Evolutionary conservation across 2,797 vertebrate genomes (phyloP), one percentile per base, ranked within the genome.

Genomic region (Erpetoichthys calabaricus): DNA sequence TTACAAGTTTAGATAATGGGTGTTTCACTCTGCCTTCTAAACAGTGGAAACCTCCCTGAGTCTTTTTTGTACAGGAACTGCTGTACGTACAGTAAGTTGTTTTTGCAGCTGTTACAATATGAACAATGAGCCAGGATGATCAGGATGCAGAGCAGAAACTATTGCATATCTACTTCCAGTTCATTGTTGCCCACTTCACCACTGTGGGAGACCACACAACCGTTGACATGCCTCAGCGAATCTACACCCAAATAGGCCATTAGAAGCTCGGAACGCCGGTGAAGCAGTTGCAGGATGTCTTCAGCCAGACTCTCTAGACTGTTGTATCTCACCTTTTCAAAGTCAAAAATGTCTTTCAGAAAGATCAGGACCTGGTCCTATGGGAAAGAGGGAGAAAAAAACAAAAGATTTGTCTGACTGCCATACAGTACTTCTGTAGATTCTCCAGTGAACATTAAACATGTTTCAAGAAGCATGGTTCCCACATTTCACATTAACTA

Each of bases 301-400:
- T 94, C 92, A 0, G 90, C 81, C 68, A 99, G 71, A 44, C 71
- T 84, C 62, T 98, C 94, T 70, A 90, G 79, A 0, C 69, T 87
- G 0, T 77, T 84, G 75, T 94, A 98, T 1, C 93, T 84, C 45
- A 97, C 94, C 69, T 96, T 98, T 56, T 99, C 94, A 67, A 94
- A 85, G 66, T 99, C 93, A 58, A 98, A 99, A 62, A 99, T 90
- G 76, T 98, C 94, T 72, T 90, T 97, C 56, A 98, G 83, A 74
- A 98, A 97, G 77, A 84, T 81, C 65, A 94, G 75, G 70, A 98
- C 88, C 76, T 97, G 92, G 68, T 94, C 91, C 94, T 97, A 61
- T 4, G 46, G 42, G 8, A 44, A 5, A 8, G 42, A 41, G 65
- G 44, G 3, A 4, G 8, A 52, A 6, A 61, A 55, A 4, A 25